Evolutionary conservation across 2,113 vertebrate genomes (phyloP), one percentile per base, ranked within the genome.

Genomic region (Ptilorrhoa leucosticta): DNA sequence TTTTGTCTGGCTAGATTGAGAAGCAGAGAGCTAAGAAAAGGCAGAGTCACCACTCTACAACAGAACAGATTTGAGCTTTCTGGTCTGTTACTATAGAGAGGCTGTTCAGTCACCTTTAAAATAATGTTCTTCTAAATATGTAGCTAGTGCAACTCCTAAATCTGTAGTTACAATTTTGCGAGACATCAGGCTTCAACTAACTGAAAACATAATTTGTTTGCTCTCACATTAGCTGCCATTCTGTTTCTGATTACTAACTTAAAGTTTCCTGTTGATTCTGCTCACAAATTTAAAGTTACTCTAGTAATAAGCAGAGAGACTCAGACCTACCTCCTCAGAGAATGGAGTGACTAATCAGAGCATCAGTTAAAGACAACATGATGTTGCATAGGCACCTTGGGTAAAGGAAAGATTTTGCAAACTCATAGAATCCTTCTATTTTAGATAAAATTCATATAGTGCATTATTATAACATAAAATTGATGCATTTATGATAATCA

Each of bases 171-270:
- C 60, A 83, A 39, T 92, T 60, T 86, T 8, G 5, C 9, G 16
- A 96, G 79, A 71, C 69, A 81, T 88, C 68, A 94, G 76, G 53
- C 47, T 93, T 80, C 0, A 0, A 66, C 64, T 51, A 37, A 71
- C 54, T 77, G 68, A 88, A 92, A 90, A 69, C 22, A 90, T 73
- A 66, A 30, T 93, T 87, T 75, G 57, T 89, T 83, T 82, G 33
- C 57, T 83, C 85, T 95, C 92, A 83, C 70, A 92, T 83, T 84
- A 92, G 80, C 85, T 90, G n/a, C 31, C 26, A n/a, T 89, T 94
- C 76, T 89, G 72, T 83, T 92, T 88, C 75, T 85, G 75, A 86
- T 92, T 60, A 70, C 47, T 83, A 90, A 91, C 90, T 95, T 94
- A 88, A 91, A 80, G 31, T 47, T 89, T 94, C 72, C 53, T 87